phyloP scores from a whole-genome alignment of 2,888 invertebrate species.

The Apodemia zela region DNA sequence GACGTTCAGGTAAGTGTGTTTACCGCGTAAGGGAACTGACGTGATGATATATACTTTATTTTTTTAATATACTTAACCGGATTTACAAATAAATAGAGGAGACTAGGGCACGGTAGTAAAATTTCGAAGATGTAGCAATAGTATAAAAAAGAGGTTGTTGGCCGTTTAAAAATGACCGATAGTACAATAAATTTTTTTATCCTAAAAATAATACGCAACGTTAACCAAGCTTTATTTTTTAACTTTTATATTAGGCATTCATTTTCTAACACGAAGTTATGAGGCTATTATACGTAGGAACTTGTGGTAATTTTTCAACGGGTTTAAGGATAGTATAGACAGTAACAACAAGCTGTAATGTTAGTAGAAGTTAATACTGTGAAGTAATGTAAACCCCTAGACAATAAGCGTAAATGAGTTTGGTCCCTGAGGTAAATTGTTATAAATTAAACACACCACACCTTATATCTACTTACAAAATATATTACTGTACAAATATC shows the following conservation, averaged over 20 bases:
- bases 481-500: conserved; percentile 24
- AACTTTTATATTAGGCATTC: not conserved
- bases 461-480: conserved; percentile 72
- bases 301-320: not conserved
- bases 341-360: conserved; percentile 2
- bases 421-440: not conserved
- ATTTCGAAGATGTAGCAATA: too few relatives aligned
- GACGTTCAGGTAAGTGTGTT: too few relatives aligned
- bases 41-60: too few relatives aligned
- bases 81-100: too few relatives aligned
- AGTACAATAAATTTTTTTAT: not conserved
- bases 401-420: conserved; percentile 3
- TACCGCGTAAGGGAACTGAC: too few relatives aligned
- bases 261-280: not conserved
- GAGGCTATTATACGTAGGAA: not conserved
- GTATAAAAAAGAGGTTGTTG: too few relatives aligned
- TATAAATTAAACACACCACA: conserved; percentile 64
- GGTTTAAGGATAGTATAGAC: not conserved
- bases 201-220: not conserved
- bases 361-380: not conserved
- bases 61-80: too few relatives aligned
- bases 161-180: too few relatives aligned
- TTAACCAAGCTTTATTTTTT: not conserved
- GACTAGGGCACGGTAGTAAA: too few relatives aligned
- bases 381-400: not conserved